Base-by-base conservation (phyloP, 2,113 vertebrate genomes). In the Cochlearius cochlearius region DNA sequence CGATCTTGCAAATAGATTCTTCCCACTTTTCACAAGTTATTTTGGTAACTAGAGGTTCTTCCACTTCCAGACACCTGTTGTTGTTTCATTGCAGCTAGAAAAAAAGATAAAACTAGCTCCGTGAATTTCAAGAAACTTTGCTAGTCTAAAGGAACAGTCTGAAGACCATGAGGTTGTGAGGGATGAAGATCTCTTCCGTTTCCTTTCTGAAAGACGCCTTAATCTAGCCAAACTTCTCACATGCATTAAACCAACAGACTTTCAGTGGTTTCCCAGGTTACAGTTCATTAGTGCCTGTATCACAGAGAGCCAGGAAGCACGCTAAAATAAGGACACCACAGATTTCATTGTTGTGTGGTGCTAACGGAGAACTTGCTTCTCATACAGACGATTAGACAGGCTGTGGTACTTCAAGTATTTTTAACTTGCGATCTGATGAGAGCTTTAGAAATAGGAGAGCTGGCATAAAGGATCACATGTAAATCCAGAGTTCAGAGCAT, bases 181-280 rank as follows among this genome's bases (percentile, higher is more conserved):
- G 22, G 16, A 86, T 76, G 69, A 74, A 84, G 34, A 45, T 39
- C 60, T 94, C 23, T 59, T 85, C 67, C 50, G 18, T 55, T 79
- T 91, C 41, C 34, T 66, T 91, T 41, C 50, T 60, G 62, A 86
- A 92, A 76, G 41, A 72, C 22, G 47, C 41, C 58, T 82, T 89
- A 90, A 95, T 95, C 73, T 82, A 85, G 32, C 32, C 52, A 62
- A 89, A 58, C 6, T 12, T 81, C 67, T 92, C 53, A 49, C 32
- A 60, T 47, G 55, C 62, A 82, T 66, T 75, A 69, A 92, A 50
- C 45, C 47, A 84, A 38, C 41, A 79, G 88, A 26, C 38, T 81
- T 67, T 55, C 67, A 32, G 62, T 91, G 79, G 89, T 95, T 97
- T 95, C 94, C 96, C 93, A 71, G 92, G 86, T 92, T 94, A 93